Percentiles rank a stretch among this genome's conserved stretches.
These are phyloP conservation scores for Lasiurus cinereus DNA, from an alignment of 2,113 vertebrate genomes.

Conservation along the genomic window DNA sequence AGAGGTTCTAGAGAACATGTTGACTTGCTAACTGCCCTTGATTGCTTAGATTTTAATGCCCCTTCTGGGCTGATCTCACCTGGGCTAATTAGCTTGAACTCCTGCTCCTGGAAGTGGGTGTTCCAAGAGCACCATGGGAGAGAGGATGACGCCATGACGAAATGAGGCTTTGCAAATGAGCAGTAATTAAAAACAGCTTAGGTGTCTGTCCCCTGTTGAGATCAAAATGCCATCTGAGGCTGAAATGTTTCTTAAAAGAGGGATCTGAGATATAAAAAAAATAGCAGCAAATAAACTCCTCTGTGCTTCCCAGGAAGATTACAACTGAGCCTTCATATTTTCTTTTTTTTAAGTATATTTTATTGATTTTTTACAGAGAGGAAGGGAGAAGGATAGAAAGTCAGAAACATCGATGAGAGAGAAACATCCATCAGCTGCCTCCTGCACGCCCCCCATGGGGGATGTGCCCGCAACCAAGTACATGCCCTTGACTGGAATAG, in stretches of 20 bases:
- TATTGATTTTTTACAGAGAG: too few relatives aligned
- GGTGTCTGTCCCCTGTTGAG: not conserved
- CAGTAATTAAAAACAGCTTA: constrained; percentile 48
- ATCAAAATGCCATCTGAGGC: constrained; percentile 28
- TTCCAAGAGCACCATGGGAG: not conserved
- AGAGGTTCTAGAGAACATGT: not conserved
- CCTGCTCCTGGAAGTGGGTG: not conserved
- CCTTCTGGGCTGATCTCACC: not conserved
- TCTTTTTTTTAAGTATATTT: too few relatives aligned
- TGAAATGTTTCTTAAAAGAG: constrained; percentile 4
- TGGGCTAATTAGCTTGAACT: constrained; percentile 15
- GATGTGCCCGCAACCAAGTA: too few relatives aligned
- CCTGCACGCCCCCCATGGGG: too few relatives aligned
- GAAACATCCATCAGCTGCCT: too few relatives aligned
- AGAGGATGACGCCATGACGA: not conserved
- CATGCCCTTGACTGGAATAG: too few relatives aligned
- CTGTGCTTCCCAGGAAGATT: constrained; percentile 42
- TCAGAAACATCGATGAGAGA: too few relatives aligned
- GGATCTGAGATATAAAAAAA: constrained; percentile 42
- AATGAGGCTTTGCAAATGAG: constrained; percentile 34
- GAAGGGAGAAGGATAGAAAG: too few relatives aligned
- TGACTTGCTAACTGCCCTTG: not conserved
- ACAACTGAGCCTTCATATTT: not conserved
- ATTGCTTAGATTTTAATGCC: not conserved
- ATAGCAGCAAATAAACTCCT: not conserved